Evolutionary conservation across 1,140 invertebrate species (phyloP).

Genomic region (Leptonema lineaticorne): DNA sequence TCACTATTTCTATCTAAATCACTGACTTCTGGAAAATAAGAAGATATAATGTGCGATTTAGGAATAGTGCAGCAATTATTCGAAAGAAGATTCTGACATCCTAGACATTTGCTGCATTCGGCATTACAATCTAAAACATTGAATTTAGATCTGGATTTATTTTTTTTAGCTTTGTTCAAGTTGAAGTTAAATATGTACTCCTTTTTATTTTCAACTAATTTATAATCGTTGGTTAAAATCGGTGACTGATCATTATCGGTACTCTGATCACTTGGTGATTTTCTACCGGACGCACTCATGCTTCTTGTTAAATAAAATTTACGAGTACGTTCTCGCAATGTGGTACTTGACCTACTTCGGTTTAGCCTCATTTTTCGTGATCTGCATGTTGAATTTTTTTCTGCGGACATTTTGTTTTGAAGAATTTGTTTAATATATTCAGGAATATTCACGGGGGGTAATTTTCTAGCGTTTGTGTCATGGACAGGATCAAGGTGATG

Average conservation of each 20-base stretch:
- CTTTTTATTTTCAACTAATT: slow-evolving; percentile 44
- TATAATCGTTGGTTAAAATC: slow-evolving; percentile 43
- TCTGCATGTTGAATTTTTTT: slow-evolving; percentile 12
- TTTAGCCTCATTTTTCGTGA: slow-evolving; percentile 19
- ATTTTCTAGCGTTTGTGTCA: slow-evolving; percentile 8
- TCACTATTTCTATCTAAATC: slow-evolving; percentile 36
- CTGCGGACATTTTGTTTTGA: slow-evolving; percentile 28
- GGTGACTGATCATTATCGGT: slow-evolving; percentile 43
- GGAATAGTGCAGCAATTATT: not conserved
- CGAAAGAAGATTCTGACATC: not conserved
- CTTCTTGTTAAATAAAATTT: slow-evolving; percentile 36
- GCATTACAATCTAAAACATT: not conserved
- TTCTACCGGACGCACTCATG: slow-evolving; percentile 20
- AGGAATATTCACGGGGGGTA: slow-evolving; percentile 28
- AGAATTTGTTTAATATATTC: slow-evolving; percentile 31
- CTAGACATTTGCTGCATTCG: not conserved
- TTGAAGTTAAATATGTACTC: slow-evolving; percentile 44
- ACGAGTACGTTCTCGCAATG: slow-evolving; percentile 34
- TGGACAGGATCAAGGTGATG: not conserved
- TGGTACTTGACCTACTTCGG: slow-evolving; percentile 30
- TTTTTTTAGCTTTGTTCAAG: slow-evolving; percentile 22
- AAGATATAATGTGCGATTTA: not conserved
- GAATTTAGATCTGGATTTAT: not conserved
- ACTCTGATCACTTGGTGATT: not conserved
- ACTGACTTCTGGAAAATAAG: slow-evolving; percentile 21